Percentiles rank a stretch among this genome's conserved stretches.
These are phyloP conservation scores for Xenops minutus DNA, from an alignment of 2,797 vertebrate genomes.

Conservation along the genomic window DNA sequence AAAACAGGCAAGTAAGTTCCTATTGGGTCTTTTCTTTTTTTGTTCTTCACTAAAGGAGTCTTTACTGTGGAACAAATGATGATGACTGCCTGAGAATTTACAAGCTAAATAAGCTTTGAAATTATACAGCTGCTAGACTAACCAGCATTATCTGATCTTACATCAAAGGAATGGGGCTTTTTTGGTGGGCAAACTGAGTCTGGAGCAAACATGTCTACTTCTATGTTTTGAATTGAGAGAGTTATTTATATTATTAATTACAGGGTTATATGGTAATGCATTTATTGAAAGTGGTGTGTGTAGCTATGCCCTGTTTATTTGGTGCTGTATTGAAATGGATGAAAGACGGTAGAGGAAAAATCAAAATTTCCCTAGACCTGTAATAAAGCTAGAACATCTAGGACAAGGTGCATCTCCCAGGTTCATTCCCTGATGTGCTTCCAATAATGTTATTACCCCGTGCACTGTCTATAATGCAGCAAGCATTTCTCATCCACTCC, in stretches of 20 bases:
- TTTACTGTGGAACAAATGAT: slow-evolving; percentile 57
- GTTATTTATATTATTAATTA: neutral
- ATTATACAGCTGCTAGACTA: slow-evolving; percentile 2
- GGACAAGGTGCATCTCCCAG: neutral
- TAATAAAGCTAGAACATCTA: neutral
- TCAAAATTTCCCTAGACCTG: neutral
- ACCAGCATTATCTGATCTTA: neutral
- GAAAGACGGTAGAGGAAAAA: neutral
- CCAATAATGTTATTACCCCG: neutral
- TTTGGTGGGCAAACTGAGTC: neutral
- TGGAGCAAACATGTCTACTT: neutral
- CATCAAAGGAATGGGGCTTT: slow-evolving; percentile 5
- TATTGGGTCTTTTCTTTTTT: neutral
- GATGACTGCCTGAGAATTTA: slow-evolving; percentile 49
- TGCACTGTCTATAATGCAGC: neutral
- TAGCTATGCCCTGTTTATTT: neutral
- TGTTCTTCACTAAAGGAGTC: neutral
- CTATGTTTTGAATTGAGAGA: neutral
- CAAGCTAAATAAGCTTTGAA: slow-evolving; percentile 33
- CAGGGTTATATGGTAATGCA: neutral
- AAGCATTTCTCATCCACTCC: neutral
- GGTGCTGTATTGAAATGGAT: neutral
- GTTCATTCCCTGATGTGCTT: neutral
- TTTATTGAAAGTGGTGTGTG: neutral
- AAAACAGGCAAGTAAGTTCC: slow-evolving; percentile 52